Evolutionary conservation across 2,888 invertebrate species (phyloP).

Genomic region (Dicycla oo): DNA sequence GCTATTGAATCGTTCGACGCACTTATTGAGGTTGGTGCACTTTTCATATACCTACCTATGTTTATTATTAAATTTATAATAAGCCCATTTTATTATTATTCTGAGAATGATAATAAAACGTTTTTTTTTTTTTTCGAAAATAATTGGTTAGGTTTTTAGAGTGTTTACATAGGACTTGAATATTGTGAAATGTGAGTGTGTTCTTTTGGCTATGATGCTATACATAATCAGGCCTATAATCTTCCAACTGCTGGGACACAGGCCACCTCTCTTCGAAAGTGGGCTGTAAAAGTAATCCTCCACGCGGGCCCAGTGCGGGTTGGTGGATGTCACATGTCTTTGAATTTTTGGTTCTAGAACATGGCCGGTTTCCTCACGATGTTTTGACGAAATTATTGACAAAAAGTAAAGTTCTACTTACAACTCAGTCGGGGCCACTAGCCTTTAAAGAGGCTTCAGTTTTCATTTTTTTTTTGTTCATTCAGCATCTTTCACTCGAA

Average conservation of each 20-base stretch:
- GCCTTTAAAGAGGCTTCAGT: neutral
- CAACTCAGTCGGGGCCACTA: neutral
- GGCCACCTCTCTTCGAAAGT: too few species aligned
- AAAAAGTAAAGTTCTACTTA: too few species aligned
- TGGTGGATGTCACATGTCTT: too few species aligned
- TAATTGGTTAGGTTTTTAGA: too few species aligned
- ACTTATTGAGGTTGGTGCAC: slow-evolving; percentile 49
- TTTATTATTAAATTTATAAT: slow-evolving; percentile 36
- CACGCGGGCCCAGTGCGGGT: too few species aligned
- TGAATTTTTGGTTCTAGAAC: too few species aligned
- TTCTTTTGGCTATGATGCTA: neutral
- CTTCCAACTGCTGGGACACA: too few species aligned
- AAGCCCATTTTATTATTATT: slow-evolving; percentile 37
- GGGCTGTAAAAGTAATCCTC: too few species aligned
- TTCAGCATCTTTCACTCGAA: neutral
- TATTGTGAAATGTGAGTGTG: neutral
- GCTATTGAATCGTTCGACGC: slow-evolving; percentile 46
- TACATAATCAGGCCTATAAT: neutral
- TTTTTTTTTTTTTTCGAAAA: slow-evolving; percentile 13
- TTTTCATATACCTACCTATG: slow-evolving; percentile 35
- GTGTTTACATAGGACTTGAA: neutral
- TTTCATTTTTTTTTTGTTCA: neutral
- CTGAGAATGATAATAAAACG: neutral
- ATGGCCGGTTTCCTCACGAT: too few species aligned
- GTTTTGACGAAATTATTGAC: too few species aligned